Percentiles rank a stretch among this genome's conserved stretches.
These are phyloP conservation scores for Psittacula echo DNA, from an alignment of 2,797 vertebrate species.

Conservation along the genomic window DNA sequence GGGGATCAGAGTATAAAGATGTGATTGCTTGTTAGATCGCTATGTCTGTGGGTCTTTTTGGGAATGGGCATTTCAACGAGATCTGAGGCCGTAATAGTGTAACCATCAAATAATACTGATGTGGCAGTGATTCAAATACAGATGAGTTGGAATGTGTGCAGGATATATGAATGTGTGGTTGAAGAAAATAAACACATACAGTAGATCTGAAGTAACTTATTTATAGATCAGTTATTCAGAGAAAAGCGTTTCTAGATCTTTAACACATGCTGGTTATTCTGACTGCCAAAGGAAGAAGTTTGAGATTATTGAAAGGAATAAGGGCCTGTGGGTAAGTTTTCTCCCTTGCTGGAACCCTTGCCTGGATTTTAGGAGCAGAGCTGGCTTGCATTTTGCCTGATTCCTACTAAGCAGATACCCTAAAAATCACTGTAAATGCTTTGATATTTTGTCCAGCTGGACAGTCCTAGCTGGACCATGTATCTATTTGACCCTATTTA, in stretches of 20 bases:
- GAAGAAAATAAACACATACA: slow-evolving; percentile 7
- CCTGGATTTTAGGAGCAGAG: background rate
- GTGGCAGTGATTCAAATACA: background rate
- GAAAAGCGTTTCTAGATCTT: background rate
- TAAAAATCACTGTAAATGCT: background rate
- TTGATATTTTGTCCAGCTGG: background rate
- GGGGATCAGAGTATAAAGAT: background rate
- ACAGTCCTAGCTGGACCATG: background rate
- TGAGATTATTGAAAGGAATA: background rate
- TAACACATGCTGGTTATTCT: slow-evolving; percentile 7
- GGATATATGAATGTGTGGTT: background rate
- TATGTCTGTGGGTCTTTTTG: background rate
- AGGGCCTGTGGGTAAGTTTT: background rate
- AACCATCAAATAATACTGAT: background rate
- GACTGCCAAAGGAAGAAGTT: background rate
- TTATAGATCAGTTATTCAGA: slow-evolving; percentile 12
- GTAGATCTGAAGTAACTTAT: background rate
- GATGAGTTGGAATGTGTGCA: background rate
- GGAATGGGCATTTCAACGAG: background rate
- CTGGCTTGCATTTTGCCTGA: background rate
- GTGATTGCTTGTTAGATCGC: background rate
- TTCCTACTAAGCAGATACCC: background rate
- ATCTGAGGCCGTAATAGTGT: background rate
- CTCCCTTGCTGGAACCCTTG: background rate
- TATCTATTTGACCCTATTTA: background rate